Evolutionary conservation across 2,113 vertebrate species (phyloP).

Genomic region (Cinclus cinclus): DNA sequence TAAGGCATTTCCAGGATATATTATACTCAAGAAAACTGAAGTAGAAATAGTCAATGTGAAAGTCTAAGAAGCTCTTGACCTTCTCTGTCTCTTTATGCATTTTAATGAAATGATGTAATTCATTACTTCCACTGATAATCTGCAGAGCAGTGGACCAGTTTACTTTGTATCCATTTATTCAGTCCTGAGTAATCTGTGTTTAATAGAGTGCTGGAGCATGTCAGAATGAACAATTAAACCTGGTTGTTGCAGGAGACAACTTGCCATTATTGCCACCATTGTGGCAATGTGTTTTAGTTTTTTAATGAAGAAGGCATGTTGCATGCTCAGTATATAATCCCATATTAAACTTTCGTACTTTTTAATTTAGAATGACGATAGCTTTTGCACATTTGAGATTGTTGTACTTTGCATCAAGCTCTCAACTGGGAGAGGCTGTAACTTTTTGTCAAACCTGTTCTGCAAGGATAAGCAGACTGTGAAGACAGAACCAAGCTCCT

Average conservation of each 20-base stretch:
- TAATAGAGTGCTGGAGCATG: slow-evolving; percentile 69
- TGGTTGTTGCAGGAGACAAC: slow-evolving; percentile 67
- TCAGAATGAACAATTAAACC: slow-evolving; percentile 74
- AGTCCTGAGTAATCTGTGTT: slow-evolving; percentile 69
- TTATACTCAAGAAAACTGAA: slow-evolving; percentile 30
- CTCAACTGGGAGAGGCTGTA: background rate
- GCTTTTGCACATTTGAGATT: background rate
- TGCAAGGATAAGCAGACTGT: background rate
- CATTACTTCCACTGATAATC: slow-evolving; percentile 48
- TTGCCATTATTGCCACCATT: slow-evolving; percentile 41
- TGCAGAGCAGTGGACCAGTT: slow-evolving; percentile 16
- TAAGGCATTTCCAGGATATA: background rate
- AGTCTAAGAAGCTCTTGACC: slow-evolving; percentile 61
- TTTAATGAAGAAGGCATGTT: slow-evolving; percentile 37
- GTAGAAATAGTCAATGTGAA: slow-evolving; percentile 31
- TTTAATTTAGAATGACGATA: background rate
- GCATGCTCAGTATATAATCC: slow-evolving; percentile 18
- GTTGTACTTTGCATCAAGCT: background rate
- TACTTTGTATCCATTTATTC: slow-evolving; percentile 74
- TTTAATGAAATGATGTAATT: slow-evolving; percentile 63
- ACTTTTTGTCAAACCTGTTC: background rate
- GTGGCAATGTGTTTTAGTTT: slow-evolving; percentile 40
- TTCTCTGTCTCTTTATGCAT: slow-evolving; percentile 23
- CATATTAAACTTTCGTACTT: background rate
- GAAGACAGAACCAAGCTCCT: background rate